These are phyloP conservation scores for Mnemiopsis leidyi DNA, from an alignment of 37 sponge, comb jelly and placozoan species.

Conservation along the genomic window DNA sequence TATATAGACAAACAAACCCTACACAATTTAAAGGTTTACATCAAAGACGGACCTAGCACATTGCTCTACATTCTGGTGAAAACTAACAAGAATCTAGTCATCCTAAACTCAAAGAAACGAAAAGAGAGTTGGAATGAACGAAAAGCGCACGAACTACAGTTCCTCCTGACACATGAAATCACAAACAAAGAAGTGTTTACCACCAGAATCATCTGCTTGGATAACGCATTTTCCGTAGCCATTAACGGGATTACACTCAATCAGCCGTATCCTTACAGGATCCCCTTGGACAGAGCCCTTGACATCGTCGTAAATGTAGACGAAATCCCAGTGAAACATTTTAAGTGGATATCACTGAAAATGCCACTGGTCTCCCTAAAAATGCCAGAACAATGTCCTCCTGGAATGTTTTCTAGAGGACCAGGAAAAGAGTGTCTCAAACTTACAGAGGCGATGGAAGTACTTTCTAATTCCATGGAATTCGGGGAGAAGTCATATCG, in stretches of 20 bases:
- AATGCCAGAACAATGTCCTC: neutral
- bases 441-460: no score
- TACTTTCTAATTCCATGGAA: neutral
- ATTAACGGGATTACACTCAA: neutral
- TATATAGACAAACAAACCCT: neutral
- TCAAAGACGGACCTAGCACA: neutral
- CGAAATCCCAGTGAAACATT: neutral
- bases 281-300: neutral
- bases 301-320: neutral
- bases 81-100: neutral
- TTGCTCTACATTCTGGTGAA: neutral
- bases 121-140: neutral
- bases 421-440: neutral
- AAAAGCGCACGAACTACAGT: neutral
- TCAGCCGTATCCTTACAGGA: neutral
- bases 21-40: neutral
- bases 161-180: neutral
- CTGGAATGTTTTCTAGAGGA: neutral
- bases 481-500: neutral
- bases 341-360: neutral
- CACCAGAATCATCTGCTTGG: neutral
- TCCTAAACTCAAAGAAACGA: neutral
- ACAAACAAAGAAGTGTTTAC: neutral
- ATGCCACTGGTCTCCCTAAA: neutral
- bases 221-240: neutral